These are phyloP conservation scores for Chironomus tentans DNA, from an alignment of 2,888 invertebrate species.

Conservation along the genomic window DNA sequence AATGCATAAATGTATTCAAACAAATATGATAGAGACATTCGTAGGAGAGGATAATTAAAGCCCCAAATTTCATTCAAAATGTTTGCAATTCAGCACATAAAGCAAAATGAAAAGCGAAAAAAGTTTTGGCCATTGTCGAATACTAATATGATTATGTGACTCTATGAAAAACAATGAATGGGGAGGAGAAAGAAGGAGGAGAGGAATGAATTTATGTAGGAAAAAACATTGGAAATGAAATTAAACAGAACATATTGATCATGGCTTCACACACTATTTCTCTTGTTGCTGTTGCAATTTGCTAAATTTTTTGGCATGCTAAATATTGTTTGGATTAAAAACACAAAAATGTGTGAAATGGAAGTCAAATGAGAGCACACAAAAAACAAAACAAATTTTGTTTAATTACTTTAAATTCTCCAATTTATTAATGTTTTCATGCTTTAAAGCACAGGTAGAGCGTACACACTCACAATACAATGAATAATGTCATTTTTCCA, in stretches of 20 bases:
- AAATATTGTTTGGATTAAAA: neutral
- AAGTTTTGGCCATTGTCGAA: neutral
- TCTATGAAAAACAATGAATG: neutral
- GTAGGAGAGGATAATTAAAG: neutral
- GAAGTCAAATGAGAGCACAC: neutral
- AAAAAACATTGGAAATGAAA: too few relatives aligned
- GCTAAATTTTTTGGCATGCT: neutral
- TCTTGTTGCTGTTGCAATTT: too few relatives aligned
- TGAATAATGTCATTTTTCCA: conserved; percentile 5
- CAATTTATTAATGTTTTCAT: neutral
- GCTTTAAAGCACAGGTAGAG: neutral
- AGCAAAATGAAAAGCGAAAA: neutral
- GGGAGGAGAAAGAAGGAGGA: neutral
- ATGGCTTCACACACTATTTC: neutral
- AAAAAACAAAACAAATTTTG: neutral
- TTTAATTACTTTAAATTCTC: neutral
- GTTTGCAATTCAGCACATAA: neutral
- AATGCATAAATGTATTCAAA: neutral
- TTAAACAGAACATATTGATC: neutral
- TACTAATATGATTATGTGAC: neutral
- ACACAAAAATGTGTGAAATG: too few relatives aligned
- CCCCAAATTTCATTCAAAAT: neutral
- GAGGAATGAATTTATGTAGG: too few relatives aligned
- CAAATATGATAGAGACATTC: neutral
- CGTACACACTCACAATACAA: neutral